These are phyloP conservation scores for Papilio aristodemus DNA, from an alignment of 1,140 invertebrate genomes.

Conservation along the genomic window DNA sequence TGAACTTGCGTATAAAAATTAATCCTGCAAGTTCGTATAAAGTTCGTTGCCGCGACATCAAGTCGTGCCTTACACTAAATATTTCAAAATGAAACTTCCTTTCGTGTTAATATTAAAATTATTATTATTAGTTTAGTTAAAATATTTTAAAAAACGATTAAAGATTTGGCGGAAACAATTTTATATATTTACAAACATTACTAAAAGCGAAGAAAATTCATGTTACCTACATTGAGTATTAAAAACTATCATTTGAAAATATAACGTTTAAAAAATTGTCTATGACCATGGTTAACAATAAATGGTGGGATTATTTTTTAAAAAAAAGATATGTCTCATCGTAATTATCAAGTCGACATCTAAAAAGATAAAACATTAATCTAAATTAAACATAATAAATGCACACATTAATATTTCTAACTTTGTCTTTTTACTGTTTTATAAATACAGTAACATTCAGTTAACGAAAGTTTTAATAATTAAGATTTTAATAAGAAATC, in stretches of 20 bases:
- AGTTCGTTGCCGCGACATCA: too few species aligned
- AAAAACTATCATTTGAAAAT: neutral
- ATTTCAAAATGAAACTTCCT: neutral
- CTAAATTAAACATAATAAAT: slow-evolving; percentile 13
- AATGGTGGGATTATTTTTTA: neutral
- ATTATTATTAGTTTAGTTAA: neutral
- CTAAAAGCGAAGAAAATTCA: slow-evolving; percentile 17
- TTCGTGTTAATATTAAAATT: neutral
- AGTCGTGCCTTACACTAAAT: too few species aligned
- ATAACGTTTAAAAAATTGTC: slow-evolving; percentile 3
- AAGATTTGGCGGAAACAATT: slow-evolving; percentile 11
- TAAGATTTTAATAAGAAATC: too few species aligned
- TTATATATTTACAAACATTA: slow-evolving; percentile 18
- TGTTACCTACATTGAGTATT: neutral
- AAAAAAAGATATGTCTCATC: slow-evolving; percentile 6
- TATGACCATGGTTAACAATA: slow-evolving; percentile 10
- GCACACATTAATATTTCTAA: neutral
- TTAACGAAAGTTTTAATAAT: neutral
- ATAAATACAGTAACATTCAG: neutral
- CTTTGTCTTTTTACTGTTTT: neutral
- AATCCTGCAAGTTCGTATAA: too few species aligned
- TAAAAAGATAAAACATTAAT: slow-evolving; percentile 22
- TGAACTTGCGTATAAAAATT: too few species aligned
- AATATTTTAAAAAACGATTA: neutral
- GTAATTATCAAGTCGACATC: slow-evolving; percentile 31